phyloP scores from a whole-genome alignment of 2,888 invertebrate species.

The Biston stratarius region DNA sequence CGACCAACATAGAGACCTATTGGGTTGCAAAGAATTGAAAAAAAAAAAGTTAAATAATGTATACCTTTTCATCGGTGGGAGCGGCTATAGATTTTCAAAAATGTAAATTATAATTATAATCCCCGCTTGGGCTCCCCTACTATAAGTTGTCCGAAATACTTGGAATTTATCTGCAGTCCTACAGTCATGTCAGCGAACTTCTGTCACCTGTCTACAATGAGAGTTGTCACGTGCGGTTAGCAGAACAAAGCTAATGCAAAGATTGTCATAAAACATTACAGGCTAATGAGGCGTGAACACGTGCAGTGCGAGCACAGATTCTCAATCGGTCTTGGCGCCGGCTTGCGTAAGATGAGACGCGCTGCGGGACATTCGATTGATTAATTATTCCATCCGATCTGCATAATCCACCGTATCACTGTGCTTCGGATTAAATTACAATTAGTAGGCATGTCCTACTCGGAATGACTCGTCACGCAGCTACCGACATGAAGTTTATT shows the following conservation, averaged over 20 bases:
- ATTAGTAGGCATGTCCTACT: too few relatives aligned
- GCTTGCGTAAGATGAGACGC: constrained; percentile 32
- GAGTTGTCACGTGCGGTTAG: constrained; percentile 39
- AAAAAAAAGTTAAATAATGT: too few relatives aligned
- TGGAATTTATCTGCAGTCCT: neutral
- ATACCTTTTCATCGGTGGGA: too few relatives aligned
- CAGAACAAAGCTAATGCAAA: constrained; percentile 42
- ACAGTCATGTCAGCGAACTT: neutral
- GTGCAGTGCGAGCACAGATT: constrained; percentile 41
- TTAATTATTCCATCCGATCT: neutral
- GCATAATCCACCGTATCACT: neutral
- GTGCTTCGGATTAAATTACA: too few relatives aligned
- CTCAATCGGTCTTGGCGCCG: constrained; percentile 29
- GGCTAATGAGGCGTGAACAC: constrained; percentile 61
- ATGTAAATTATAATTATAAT: too few relatives aligned
- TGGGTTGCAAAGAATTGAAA: too few relatives aligned
- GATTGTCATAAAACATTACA: constrained; percentile 58
- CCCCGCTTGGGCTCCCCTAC: too few relatives aligned
- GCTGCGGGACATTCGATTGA: constrained; percentile 1
- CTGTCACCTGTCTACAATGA: constrained; percentile 12
- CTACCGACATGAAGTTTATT: neutral
- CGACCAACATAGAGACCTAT: too few relatives aligned
- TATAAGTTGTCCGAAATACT: too few relatives aligned
- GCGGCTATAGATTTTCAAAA: too few relatives aligned
- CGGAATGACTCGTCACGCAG: too few relatives aligned